A percentile compares a stretch with the other conserved stretches of the same genome.
Evolutionary conservation across 2,888 invertebrate species (phyloP).

Genomic region (Diarsia brunnea): DNA sequence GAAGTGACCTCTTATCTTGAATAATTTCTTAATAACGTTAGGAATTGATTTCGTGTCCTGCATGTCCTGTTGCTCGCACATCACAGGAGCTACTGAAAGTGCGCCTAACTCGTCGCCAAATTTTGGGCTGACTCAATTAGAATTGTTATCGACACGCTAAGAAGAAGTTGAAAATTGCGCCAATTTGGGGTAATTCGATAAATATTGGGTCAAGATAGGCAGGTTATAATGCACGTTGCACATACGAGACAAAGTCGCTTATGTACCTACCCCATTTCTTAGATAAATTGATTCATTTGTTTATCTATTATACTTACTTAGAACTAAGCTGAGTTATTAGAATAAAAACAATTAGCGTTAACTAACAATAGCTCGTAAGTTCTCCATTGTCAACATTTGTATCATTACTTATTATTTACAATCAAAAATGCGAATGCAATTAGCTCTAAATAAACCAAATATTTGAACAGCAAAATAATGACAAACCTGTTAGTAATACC

Average conservation of each 20-base stretch:
- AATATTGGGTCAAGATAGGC: neutral
- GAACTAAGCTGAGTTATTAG: neutral
- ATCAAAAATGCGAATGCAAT: neutral
- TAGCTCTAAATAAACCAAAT: constrained; percentile 4
- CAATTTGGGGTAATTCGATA: neutral
- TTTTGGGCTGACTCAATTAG: no score
- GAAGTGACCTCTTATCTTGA: neutral
- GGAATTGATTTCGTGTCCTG: no score
- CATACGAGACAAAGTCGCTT: neutral
- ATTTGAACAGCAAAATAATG: neutral
- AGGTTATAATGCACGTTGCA: no score
- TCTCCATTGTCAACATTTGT: constrained; percentile 14
- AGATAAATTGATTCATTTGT: constrained; percentile 11
- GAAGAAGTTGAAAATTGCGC: neutral
- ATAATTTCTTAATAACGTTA: no score
- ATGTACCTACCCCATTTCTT: neutral
- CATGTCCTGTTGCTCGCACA: no score
- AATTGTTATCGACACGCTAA: no score
- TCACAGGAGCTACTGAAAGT: no score
- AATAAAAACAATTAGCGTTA: constrained; percentile 8
- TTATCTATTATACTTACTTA: neutral
- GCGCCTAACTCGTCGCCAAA: no score
- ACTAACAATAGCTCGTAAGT: constrained; percentile 13
- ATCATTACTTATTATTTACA: constrained; percentile 12
- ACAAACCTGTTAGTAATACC: neutral